A percentile compares a stretch with the other conserved stretches of the same genome.
phyloP scores from a whole-genome alignment of 1,140 invertebrate species.

The Meloidogyne floridensis region DNA sequence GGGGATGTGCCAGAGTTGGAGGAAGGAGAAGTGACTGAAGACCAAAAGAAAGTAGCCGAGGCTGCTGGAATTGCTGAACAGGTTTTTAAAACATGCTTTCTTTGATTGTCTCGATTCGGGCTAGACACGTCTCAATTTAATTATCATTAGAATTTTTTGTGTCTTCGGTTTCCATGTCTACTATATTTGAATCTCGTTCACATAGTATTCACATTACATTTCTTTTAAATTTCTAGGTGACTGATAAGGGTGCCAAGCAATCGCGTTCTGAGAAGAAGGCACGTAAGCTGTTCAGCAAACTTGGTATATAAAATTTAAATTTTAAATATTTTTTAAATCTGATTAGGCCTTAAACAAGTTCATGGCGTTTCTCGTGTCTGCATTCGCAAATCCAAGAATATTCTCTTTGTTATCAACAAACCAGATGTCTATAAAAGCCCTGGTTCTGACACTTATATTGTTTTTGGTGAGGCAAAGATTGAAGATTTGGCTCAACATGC shows the following conservation, averaged over 20 bases:
- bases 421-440: slow-evolving; percentile 99
- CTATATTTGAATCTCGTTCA: too few relatives aligned
- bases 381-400: slow-evolving; percentile 98
- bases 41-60: slow-evolving; percentile 61
- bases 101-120: too few relatives aligned
- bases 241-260: slow-evolving; percentile 75
- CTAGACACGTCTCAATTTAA: too few relatives aligned
- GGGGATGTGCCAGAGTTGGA: slow-evolving; percentile 59
- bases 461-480: slow-evolving; percentile 99
- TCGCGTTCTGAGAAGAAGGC: slow-evolving; percentile 98
- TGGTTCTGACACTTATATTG: slow-evolving; percentile 98
- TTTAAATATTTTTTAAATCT: too few relatives aligned
- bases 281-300: slow-evolving; percentile 96
- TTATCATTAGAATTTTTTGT: too few relatives aligned
- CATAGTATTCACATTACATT: not conserved
- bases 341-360: slow-evolving; percentile 82
- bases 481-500: slow-evolving; percentile 98
- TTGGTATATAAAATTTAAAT: slow-evolving; percentile 71
- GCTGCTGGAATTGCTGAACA: slow-evolving; percentile 63
- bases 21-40: slow-evolving; percentile 60
- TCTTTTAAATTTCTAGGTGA: slow-evolving; percentile 45
- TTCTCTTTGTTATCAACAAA: slow-evolving; percentile 97
- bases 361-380: slow-evolving; percentile 93
- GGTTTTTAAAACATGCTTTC: slow-evolving; percentile 26
- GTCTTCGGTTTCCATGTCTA: too few relatives aligned